A percentile compares a stretch with the other conserved stretches of the same genome.
Conservation (phyloP, 2,113 vertebrate genomes). For the Saguinus imperator region DNA sequence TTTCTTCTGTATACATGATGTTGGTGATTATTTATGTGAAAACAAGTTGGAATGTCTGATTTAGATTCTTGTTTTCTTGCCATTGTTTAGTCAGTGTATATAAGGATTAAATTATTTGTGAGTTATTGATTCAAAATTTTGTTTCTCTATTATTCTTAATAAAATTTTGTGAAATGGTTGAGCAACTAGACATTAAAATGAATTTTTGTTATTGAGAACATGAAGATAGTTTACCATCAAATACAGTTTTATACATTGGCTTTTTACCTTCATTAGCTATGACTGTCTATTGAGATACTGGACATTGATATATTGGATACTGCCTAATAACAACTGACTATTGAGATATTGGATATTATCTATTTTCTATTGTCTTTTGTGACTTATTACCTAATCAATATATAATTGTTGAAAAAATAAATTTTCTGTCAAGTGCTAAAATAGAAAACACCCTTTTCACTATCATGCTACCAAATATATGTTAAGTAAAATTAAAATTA, state of each 20-base stretch:
- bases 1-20: not conserved
- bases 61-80: not conserved
- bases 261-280: not conserved
- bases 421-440: not conserved
- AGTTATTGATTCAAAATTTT: not conserved
- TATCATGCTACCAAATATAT: not conserved
- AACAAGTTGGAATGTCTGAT: accelerated
- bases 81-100: not conserved
- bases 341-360: no score
- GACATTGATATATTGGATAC: no score
- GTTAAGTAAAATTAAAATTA: not conserved
- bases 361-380: no score
- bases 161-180: not conserved
- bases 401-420: not conserved
- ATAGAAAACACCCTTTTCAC: not conserved
- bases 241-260: not conserved
- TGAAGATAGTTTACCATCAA: not conserved
- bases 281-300: no score
- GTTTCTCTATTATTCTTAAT: not conserved
- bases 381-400: not conserved
- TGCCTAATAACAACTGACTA: no score
- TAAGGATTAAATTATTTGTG: not conserved
- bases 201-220: not conserved
- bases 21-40: not conserved
- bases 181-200: not conserved